phyloP scores from a whole-genome alignment of 2,113 vertebrate genomes.

The Otus sunia region DNA sequence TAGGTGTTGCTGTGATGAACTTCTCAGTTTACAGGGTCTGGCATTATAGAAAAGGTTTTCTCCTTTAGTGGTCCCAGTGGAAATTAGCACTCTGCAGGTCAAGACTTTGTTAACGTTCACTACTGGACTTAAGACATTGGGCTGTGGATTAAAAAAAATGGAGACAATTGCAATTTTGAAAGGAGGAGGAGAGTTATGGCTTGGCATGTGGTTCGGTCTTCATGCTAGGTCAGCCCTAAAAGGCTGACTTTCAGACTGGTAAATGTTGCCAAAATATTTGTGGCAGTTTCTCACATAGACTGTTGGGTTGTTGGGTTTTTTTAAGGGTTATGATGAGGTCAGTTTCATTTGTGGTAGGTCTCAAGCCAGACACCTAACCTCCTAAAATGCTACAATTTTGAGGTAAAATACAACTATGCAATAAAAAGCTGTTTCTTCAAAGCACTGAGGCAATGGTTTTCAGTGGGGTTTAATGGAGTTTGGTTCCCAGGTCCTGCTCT shows the following conservation, averaged over 20 bases:
- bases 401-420: constrained; percentile 14
- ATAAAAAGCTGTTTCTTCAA: constrained; percentile 47
- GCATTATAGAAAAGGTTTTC: background rate
- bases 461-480: background rate
- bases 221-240: constrained; percentile 49
- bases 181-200: background rate
- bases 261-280: constrained; percentile 58
- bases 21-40: background rate
- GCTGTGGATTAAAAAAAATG: background rate
- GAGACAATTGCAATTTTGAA: constrained; percentile 13
- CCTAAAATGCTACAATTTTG: constrained; percentile 27
- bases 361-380: constrained; percentile 43
- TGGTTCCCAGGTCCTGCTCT: background rate
- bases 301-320: constrained; percentile 14
- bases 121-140: background rate
- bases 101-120: constrained; percentile 3
- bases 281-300: constrained; percentile 56
- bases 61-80: background rate
- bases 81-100: constrained; percentile 25
- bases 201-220: constrained; percentile 26
- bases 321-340: constrained; percentile 54
- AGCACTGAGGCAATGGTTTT: background rate
- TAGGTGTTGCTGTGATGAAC: background rate
- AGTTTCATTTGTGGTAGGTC: constrained; percentile 60
- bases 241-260: constrained; percentile 25